Conservation (phyloP, 1,140 invertebrate genomes). For the Bursaphelenchus mucronatus region DNA sequence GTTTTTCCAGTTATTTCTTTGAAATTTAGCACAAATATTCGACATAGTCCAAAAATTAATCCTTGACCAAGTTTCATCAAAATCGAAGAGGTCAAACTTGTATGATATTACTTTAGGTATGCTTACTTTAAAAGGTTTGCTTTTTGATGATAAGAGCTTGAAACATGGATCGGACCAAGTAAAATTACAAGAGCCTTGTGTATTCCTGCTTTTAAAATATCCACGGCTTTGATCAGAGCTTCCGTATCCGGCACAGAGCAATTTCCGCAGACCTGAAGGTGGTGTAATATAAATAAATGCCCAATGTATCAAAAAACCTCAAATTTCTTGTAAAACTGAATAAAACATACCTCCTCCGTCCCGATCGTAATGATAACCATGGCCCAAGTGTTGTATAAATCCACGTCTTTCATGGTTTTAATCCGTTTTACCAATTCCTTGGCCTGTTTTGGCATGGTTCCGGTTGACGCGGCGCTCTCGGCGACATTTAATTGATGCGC, state of each 20-base stretch:
- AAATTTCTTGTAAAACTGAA: background rate
- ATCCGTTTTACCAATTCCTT: slow-evolving; percentile 48
- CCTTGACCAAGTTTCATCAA: no score
- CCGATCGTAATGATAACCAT: slow-evolving; percentile 59
- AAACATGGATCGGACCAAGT: slow-evolving; percentile 56
- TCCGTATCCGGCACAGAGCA: slow-evolving; percentile 48
- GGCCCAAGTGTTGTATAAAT: slow-evolving; percentile 52
- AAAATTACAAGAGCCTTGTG: slow-evolving; percentile 57
- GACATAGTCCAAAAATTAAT: no score
- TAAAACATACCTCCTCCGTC: slow-evolving; percentile 52
- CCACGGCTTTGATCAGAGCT: slow-evolving; percentile 46
- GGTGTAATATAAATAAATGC: background rate
- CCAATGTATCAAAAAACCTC: no score
- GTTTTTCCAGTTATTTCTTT: no score
- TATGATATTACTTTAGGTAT: slow-evolving; percentile 4
- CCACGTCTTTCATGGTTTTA: slow-evolving; percentile 44
- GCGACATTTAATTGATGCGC: slow-evolving; percentile 58
- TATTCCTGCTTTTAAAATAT: slow-evolving; percentile 54
- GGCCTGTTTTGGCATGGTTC: slow-evolving; percentile 50
- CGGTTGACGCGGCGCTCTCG: slow-evolving; percentile 42
- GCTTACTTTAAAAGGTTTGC: slow-evolving; percentile 47
- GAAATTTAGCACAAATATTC: no score
- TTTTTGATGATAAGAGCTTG: slow-evolving; percentile 42
- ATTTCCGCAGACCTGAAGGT: slow-evolving; percentile 45
- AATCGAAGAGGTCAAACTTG: no score